Conservation (phyloP, 2,888 invertebrate species). For the Hymenopus coronatus region DNA sequence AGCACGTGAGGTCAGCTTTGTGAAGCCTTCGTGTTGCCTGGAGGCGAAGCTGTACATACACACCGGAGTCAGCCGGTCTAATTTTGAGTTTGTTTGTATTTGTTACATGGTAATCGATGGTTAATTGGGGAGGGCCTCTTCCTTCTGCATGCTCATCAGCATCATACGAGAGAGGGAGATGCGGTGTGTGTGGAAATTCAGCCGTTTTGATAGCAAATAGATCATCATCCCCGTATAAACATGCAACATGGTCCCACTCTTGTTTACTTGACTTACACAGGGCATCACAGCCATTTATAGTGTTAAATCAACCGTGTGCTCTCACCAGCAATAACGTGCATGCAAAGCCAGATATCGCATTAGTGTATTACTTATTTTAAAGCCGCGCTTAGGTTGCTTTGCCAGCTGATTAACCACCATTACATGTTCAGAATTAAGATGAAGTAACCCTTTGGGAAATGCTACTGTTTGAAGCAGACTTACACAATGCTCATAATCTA, state of each 20-base stretch:
- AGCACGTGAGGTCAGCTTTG: not conserved
- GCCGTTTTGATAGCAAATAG: slow-evolving; percentile 21
- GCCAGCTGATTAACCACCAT: not conserved
- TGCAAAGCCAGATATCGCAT: not conserved
- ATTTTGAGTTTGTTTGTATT: slow-evolving; percentile 17
- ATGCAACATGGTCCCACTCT: not conserved
- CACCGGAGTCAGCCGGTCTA: not conserved
- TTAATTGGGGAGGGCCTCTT: slow-evolving; percentile 1
- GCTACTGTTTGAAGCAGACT: too few species aligned
- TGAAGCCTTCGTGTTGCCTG: not conserved
- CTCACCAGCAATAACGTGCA: not conserved
- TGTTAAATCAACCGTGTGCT: not conserved
- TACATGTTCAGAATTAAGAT: too few species aligned
- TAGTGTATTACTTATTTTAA: not conserved
- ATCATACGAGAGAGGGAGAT: not conserved
- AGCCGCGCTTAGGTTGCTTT: not conserved
- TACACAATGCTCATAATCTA: too few species aligned
- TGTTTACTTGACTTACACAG: not conserved
- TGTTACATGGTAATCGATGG: slow-evolving; percentile 16
- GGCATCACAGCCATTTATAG: not conserved
- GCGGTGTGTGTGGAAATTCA: slow-evolving; percentile 3
- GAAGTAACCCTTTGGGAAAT: too few species aligned
- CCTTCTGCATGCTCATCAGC: not conserved
- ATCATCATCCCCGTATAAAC: slow-evolving; percentile 1
- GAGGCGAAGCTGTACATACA: not conserved